phyloP scores from a whole-genome alignment of 2,888 invertebrate genomes.

The Acanthopleura granulata region DNA sequence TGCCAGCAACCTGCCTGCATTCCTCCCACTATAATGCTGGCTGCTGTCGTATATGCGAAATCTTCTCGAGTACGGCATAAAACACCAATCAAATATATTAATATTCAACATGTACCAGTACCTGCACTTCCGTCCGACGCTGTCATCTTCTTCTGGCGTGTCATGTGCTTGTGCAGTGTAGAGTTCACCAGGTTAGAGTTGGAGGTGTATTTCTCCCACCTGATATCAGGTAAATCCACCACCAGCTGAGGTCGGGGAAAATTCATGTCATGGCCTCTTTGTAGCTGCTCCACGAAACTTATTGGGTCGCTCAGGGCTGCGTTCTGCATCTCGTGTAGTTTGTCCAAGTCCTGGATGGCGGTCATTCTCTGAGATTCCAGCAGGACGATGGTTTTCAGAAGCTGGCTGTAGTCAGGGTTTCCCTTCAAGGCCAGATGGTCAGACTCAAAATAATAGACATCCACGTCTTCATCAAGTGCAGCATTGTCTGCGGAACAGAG shows the following conservation, averaged over 20 bases:
- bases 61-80: no score
- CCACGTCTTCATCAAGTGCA: slow-evolving; percentile 10
- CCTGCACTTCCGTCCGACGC: no score
- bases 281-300: slow-evolving; percentile 79
- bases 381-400: slow-evolving; percentile 82
- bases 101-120: no score
- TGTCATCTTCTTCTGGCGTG: slow-evolving; percentile 35
- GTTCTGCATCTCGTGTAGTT: slow-evolving; percentile 77
- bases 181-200: slow-evolving; percentile 50
- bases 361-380: slow-evolving; percentile 82
- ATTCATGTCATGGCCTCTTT: slow-evolving; percentile 76
- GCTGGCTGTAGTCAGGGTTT: slow-evolving; percentile 84
- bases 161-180: slow-evolving; percentile 53
- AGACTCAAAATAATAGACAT: slow-evolving; percentile 85
- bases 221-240: slow-evolving; percentile 73
- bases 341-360: slow-evolving; percentile 76
- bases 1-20: no score
- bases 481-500: no score
- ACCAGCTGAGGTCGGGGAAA: slow-evolving; percentile 77
- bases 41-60: no score
- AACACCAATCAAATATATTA: no score
- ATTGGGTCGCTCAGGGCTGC: slow-evolving; percentile 81
- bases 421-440: slow-evolving; percentile 88
- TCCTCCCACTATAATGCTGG: no score
- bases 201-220: slow-evolving; percentile 82